A percentile compares a stretch with the other conserved stretches of the same genome.
These are phyloP conservation scores for Spicauda simplicius DNA, from an alignment of 2,888 invertebrate genomes.

Conservation along the genomic window DNA sequence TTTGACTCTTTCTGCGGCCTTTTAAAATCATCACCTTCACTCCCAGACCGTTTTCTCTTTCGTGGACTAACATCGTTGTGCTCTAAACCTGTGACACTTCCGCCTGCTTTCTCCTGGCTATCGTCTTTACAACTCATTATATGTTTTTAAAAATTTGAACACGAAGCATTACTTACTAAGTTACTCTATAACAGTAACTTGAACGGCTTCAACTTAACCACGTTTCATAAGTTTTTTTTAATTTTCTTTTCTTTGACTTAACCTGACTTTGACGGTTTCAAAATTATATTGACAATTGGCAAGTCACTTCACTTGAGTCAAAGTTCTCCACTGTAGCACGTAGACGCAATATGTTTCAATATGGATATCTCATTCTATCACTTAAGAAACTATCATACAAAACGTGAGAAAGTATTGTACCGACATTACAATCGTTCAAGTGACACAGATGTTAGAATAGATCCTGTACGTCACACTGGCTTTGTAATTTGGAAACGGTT, in stretches of 20 bases:
- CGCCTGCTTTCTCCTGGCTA: conserved; percentile 30
- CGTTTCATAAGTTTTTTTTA: background rate
- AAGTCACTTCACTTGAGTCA: background rate
- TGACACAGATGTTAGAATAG: no score
- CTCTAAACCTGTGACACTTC: conserved; percentile 8
- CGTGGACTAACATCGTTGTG: background rate
- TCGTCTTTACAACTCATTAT: conserved; percentile 34
- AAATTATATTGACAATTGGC: background rate
- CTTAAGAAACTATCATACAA: no score
- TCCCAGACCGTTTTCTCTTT: conserved; percentile 8
- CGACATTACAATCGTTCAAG: no score
- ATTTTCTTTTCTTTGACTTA: background rate
- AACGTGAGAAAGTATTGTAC: background rate
- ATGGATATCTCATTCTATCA: no score
- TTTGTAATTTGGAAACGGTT: background rate
- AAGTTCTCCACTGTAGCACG: no score
- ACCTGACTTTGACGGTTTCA: conserved; percentile 2
- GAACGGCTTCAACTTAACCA: background rate
- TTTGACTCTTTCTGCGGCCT: conserved; percentile 12
- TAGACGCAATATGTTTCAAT: no score
- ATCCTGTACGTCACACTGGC: no score
- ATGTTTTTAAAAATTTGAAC: conserved; percentile 2
- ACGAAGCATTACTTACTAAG: conserved; percentile 8
- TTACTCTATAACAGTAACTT: background rate
- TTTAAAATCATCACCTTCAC: conserved; percentile 11